Base-by-base conservation (phyloP, 2,888 invertebrate species). In the Chrysolina haemoptera region DNA sequence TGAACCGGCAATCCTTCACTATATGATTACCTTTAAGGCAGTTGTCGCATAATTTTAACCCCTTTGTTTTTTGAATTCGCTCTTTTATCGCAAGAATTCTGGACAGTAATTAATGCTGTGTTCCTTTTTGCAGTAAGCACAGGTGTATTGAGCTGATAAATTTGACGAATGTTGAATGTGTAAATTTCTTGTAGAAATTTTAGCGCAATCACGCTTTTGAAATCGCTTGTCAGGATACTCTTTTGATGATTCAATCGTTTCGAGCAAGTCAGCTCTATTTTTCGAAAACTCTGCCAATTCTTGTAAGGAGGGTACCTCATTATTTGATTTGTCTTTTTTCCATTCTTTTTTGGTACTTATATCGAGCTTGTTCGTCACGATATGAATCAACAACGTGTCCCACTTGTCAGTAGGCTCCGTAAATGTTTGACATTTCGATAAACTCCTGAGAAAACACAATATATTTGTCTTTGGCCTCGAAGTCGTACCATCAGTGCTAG, bases 351-450 rank as follows among this genome's bases (percentile, higher is more conserved):
- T 66, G n/a, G 76, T 74, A 16, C 40, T 62, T 0, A 22, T n/a
- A 62, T 75, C 68, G 40, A 78, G 40, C 65, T 78, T 79, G 20
- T 48, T 62, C 5, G 68, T 16, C 16, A 75, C 27, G 12, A 78
- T 71, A 48, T 70, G 75, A 62, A 79, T 76, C 12, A 79, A 1
- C 16, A 76, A 55, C 14, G 74, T 74, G 62, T 77, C 77, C 76
- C 76, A n/a, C n/a, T n/a, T n/a, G n/a, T n/a, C 76, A 11, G 35
- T n/a, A 77, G 59, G 55, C 63, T 73, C 18, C 41, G 74, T 20
- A 78, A 69, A 71, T 78, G 76, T 71, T 75, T 75, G n/a, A 67
- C n/a, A n/a, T n/a, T n/a, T n/a, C n/a, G n/a, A n/a, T n/a, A n/a
- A n/a, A n/a, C n/a, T n/a, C n/a, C n/a, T n/a, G n/a, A n/a, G n/a